Base-by-base conservation (phyloP, 2,888 invertebrate genomes). In the Cancer borealis region DNA sequence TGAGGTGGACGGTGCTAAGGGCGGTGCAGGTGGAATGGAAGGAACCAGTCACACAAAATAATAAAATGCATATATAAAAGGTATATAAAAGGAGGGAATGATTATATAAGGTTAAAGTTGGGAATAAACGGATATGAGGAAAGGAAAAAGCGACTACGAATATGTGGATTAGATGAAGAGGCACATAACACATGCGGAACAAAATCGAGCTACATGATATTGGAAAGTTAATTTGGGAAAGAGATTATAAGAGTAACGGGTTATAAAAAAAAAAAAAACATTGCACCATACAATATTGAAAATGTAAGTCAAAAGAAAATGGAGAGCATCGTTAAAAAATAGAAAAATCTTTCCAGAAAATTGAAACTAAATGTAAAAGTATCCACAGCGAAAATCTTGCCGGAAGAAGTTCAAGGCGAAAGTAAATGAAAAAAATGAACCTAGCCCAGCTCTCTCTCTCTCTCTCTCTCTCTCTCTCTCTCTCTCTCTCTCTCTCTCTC, bases 1-100 rank as follows among this genome's bases (percentile, higher is more conserved):
- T 66, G 46, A 96, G 90, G 3, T 49, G 79, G n/a, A 95, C 66
- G 39, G 87, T 54, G 87, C 84, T 84, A 30, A n/a, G n/a, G 92
- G 17, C 10, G 49, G 4, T 1, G 60, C 10, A 39, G 66, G 66
- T 21, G 30, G 39, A 30, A 30, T 2, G 30, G 66, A 60, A 45
- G n/a, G 39, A 60, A 39, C n/a, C 26, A 60, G 45, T 45, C 12
- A 60, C 0, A 66, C 6, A 14, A 17, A 54, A 14, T 17, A 12
- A 54, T 17, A 54, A 54, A 54, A 54, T 3, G 14, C 12, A 12
- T 54, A 54, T 17, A 54, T 10, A 54, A 54, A 54, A 54, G 54
- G 54, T 54, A 17, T 17, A 54, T 17, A 14, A 54, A 17, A 17
- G 54, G 14, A 54, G 8, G 54, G 14, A 54, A 54, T 54, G 54